A percentile compares a stretch with the other conserved stretches of the same genome.
Evolutionary conservation across 30 jellyfish, hydroid and myxozoan species (phyloP).

Genomic region (Hydra vulgaris): DNA sequence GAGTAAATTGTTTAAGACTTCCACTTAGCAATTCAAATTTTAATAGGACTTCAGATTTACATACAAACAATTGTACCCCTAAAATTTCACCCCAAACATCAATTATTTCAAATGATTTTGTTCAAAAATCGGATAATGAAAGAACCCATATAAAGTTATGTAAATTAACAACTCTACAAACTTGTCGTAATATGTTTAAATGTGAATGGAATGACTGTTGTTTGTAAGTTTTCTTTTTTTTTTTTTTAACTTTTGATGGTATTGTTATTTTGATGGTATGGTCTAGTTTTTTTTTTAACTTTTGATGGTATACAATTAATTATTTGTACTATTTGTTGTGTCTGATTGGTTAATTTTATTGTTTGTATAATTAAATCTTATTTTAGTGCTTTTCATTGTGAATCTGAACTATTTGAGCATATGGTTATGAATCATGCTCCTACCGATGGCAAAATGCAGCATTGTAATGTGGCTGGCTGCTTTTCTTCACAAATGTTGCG

Average conservation of each 20-base stretch:
- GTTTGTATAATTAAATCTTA: too few relatives aligned
- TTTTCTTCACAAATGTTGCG: constrained; percentile 46
- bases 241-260: too few relatives aligned
- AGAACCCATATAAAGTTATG: too few relatives aligned
- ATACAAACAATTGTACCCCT: background rate
- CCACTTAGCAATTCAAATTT: background rate
- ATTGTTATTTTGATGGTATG: too few relatives aligned
- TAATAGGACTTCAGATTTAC: background rate
- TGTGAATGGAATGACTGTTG: background rate
- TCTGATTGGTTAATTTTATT: too few relatives aligned
- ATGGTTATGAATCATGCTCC: constrained; percentile 84
- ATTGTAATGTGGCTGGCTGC: constrained; percentile 73
- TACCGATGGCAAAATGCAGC: constrained; percentile 38
- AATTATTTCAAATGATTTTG: background rate
- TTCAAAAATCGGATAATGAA: background rate
- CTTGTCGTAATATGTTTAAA: background rate
- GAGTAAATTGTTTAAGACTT: background rate
- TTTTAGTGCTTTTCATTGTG: background rate
- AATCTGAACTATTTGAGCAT: constrained; percentile 49
- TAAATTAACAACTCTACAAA: background rate
- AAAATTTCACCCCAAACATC: background rate
- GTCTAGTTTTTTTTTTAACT: too few relatives aligned
- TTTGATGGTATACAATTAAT: too few relatives aligned
- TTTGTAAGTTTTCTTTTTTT: background rate
- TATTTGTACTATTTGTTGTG: too few relatives aligned